These are phyloP conservation scores for Siderastrea siderea DNA, from an alignment of 92 coral and sea anemone genomes.

Conservation along the genomic window DNA sequence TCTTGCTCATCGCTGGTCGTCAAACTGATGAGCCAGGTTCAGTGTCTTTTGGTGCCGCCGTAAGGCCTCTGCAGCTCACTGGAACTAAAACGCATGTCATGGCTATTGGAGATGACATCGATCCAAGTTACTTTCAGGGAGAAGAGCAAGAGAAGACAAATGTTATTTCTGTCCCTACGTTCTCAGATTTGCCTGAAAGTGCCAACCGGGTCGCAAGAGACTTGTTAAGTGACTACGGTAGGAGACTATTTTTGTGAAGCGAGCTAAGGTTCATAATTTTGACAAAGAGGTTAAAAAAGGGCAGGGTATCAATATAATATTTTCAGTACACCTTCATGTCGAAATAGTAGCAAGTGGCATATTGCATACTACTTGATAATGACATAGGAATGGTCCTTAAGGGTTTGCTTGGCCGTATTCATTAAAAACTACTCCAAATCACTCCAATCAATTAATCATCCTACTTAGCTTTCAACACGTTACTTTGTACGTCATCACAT, in stretches of 20 bases:
- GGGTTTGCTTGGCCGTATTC: no score
- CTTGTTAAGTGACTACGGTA: slow-evolving; percentile 25
- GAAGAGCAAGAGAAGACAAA: slow-evolving; percentile 3
- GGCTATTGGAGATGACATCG: slow-evolving; percentile 64
- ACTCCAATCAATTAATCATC: no score
- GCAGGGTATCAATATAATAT: no score
- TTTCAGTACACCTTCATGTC: no score
- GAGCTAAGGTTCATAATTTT: background rate
- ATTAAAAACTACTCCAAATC: no score
- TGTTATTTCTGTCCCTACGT: slow-evolving; percentile 23
- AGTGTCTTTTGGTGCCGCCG: slow-evolving; percentile 42
- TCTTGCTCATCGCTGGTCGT: slow-evolving; percentile 83
- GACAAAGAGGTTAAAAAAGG: no score
- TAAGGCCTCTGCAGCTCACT: slow-evolving; percentile 58
- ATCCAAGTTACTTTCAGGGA: slow-evolving; percentile 21
- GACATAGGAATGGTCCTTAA: no score
- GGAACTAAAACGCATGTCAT: slow-evolving; percentile 79
- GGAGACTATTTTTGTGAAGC: background rate
- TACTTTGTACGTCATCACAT: no score
- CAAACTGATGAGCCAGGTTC: slow-evolving; percentile 46
- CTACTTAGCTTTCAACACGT: no score
- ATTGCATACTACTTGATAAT: no score
- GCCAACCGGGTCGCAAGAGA: background rate
- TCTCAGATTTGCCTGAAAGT: slow-evolving; percentile 18
- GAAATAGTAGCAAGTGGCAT: no score